These are phyloP conservation scores for Sesamia nonagrioides DNA, from an alignment of 1,140 invertebrate species.

Conservation along the genomic window DNA sequence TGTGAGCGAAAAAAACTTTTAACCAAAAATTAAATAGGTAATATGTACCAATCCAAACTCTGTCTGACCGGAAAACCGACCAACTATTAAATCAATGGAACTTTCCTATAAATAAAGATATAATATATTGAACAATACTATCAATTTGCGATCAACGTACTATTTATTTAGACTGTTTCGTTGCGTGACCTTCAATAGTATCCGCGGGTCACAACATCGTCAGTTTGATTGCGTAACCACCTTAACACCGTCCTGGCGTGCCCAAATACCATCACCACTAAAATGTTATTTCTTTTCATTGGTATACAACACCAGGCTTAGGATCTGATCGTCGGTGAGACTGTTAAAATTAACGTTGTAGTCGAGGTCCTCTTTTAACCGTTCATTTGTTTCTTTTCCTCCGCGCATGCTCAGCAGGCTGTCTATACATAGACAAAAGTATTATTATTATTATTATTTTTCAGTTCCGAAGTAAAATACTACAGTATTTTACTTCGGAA, in stretches of 20 bases:
- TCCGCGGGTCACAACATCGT: not conserved
- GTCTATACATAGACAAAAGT: no score
- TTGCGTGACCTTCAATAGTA: not conserved
- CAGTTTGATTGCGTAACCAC: constrained; percentile 33
- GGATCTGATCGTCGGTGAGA: constrained; percentile 74
- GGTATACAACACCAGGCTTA: constrained; percentile 79
- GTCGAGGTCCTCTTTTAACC: constrained; percentile 56
- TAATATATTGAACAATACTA: no score
- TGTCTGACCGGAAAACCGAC: no score
- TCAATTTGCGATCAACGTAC: no score
- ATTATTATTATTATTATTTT: no score
- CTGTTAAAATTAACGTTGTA: constrained; percentile 63
- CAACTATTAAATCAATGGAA: no score
- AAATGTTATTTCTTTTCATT: constrained; percentile 84
- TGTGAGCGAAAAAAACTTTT: no score
- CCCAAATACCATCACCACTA: constrained; percentile 81
- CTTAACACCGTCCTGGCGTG: constrained; percentile 62
- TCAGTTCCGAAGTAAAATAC: constrained; percentile 65
- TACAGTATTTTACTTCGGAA: constrained; percentile 69
- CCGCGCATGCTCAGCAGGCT: constrained; percentile 61
- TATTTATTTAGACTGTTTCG: not conserved
- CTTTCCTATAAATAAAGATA: no score
- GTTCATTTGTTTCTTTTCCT: constrained; percentile 14
- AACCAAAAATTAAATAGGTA: no score
- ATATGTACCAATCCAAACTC: no score